Base-by-base conservation (phyloP, 2,888 invertebrate genomes). In the Leptinotarsa rubiginosa region DNA sequence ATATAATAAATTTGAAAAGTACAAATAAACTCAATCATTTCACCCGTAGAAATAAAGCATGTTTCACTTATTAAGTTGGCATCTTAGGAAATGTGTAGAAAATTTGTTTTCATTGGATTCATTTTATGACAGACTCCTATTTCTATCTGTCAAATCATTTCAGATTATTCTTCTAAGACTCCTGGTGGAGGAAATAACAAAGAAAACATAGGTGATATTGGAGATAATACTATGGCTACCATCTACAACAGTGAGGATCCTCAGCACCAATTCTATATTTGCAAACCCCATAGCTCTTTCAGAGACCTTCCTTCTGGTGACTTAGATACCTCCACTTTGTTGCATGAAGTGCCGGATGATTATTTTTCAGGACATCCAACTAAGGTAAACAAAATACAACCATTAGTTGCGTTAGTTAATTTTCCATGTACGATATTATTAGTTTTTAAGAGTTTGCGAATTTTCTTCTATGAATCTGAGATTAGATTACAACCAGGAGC, bases 291-390 rank as follows among this genome's bases (percentile, higher is more conserved):
- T 13, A 22, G 59, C 47, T 77, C 75, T 70, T 76, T 74, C 69
- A 76, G 73, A 56, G 77, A 78, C 54, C 50, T 77, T 15, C 78
- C 77, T 22, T 74, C 76, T 62, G 78, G 75, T n/a, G 79, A 79
- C 47, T 69, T 73, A 25, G 74, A 74, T 22, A 15, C 69, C n/a
- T 69, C 75, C 4, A 73, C 49, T 52, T 41, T 70, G 15, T 47
- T 71, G 52, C 67, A 72, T 16, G 72, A 72, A 62, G 22, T 69
- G 4, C 65, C 77, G 47, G 75, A 71, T 31, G 70, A 76, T 56
- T 49, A 52, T 62, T 62, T 62, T 41, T n/a, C 31, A 15, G 20
- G 41, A 5, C 12, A n/a, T n/a, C 62, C 62, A 15, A 62, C 62
- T 66, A 49, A 56, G 50, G 31, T 47, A 56, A 47, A 69, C 56